phyloP scores from a whole-genome alignment of 2,888 invertebrate genomes.

The Orthosia gothica region DNA sequence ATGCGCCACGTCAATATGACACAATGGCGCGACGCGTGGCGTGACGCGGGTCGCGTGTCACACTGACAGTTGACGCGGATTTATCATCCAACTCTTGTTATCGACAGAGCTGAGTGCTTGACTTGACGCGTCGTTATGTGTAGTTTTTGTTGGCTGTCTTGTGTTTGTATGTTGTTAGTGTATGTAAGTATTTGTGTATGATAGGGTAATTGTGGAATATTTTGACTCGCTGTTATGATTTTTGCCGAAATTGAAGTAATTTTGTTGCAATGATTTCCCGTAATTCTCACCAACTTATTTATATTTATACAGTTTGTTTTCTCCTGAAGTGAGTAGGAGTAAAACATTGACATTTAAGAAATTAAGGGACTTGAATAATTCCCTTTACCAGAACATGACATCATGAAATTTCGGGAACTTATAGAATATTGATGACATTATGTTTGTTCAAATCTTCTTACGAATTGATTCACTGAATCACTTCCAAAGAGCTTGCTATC shows the following conservation, averaged over 20 bases:
- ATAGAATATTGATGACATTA: constrained; percentile 55
- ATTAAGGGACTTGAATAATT: constrained; percentile 16
- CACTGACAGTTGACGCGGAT: constrained; percentile 74
- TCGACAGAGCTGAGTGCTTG: constrained; percentile 75
- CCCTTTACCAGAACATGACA: background rate
- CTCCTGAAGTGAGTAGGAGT: too few relatives aligned
- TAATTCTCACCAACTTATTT: background rate
- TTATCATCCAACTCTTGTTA: constrained; percentile 81
- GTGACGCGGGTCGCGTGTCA: constrained; percentile 78
- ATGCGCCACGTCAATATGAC: constrained; percentile 73
- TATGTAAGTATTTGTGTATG: background rate
- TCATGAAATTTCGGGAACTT: constrained; percentile 11
- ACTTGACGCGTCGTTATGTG: constrained; percentile 48
- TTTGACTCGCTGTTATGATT: background rate
- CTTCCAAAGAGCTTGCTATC: constrained; percentile 37
- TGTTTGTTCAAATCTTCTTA: constrained; percentile 54
- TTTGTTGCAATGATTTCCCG: background rate
- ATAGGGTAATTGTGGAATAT: background rate
- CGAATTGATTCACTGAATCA: constrained; percentile 47
- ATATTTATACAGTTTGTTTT: background rate
- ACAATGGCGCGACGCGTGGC: constrained; percentile 79
- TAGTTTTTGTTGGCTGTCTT: constrained; percentile 52
- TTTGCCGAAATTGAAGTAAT: background rate
- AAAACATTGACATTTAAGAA: background rate
- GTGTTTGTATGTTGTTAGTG: constrained; percentile 30